Conservation (phyloP, 2,797 vertebrate genomes). For the Odontamblyopus rebecca region DNA sequence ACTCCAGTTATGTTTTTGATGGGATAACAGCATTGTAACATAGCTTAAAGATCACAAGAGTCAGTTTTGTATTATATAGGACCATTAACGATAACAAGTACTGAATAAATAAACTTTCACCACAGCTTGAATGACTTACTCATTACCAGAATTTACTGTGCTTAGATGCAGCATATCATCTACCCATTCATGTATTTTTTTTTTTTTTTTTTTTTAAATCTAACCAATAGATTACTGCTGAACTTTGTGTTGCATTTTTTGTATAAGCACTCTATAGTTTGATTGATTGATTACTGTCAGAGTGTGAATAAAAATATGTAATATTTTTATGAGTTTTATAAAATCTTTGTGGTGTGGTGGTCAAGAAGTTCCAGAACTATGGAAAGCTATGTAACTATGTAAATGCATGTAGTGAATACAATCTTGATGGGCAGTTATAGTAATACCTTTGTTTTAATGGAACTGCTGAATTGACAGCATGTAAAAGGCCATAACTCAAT, state of each 20-base stretch:
- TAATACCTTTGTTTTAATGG: conserved; percentile 76
- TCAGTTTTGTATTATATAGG: too few species aligned
- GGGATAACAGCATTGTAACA: too few species aligned
- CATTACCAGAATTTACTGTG: neutral
- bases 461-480: conserved; percentile 70
- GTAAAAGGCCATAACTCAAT: conserved; percentile 75
- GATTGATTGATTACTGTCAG: neutral
- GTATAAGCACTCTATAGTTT: too few species aligned
- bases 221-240: neutral
- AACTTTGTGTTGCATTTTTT: too few species aligned
- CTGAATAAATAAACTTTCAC: neutral
- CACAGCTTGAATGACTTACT: neutral
- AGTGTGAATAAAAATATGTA: neutral
- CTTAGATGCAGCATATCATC: neutral
- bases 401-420: neutral
- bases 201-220: neutral
- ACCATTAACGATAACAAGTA: neutral
- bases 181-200: neutral
- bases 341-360: neutral
- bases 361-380: neutral
- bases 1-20: too few species aligned
- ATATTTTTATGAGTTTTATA: neutral
- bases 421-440: conserved; percentile 46
- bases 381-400: neutral
- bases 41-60: too few species aligned